A percentile compares a stretch with the other conserved stretches of the same genome.
phyloP scores from a whole-genome alignment of 2,113 vertebrate species.

The Copsychus sechellarum region DNA sequence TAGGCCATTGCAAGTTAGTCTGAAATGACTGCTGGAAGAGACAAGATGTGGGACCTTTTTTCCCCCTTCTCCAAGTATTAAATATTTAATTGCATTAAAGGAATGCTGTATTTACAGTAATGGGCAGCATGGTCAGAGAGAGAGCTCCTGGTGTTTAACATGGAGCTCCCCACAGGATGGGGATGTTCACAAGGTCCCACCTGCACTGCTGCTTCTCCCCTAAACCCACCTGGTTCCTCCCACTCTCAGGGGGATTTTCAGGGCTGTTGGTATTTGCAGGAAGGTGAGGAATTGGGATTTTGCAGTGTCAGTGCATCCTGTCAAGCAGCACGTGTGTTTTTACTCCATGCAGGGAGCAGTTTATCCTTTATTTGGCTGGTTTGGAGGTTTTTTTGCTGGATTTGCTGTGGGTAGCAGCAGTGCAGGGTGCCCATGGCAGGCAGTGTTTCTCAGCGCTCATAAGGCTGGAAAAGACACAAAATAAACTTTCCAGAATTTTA shows the following conservation, averaged over 20 bases:
- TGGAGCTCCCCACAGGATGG: not conserved
- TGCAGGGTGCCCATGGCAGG: not conserved
- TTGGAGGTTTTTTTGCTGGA: accelerated
- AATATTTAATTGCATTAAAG: slow-evolving; percentile 53
- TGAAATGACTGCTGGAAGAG: not conserved
- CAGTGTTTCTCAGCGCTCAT: not conserved
- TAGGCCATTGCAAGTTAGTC: not conserved
- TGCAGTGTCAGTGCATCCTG: accelerated
- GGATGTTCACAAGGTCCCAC: not conserved
- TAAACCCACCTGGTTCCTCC: not conserved
- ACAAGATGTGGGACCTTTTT: not conserved
- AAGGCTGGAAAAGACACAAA: not conserved
- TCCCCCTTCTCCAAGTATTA: not conserved
- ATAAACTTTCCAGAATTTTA: not conserved
- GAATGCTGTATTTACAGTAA: slow-evolving; percentile 47
- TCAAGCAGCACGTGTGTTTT: not conserved
- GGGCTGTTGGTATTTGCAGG: not conserved
- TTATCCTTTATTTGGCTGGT: not conserved
- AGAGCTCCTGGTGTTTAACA: not conserved
- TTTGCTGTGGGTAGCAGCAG: not conserved
- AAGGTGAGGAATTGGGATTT: accelerated
- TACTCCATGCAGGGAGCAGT: accelerated
- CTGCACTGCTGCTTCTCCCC: not conserved
- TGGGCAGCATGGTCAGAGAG: not conserved
- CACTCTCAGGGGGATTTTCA: accelerated